Evolutionary conservation across 2,888 invertebrate species (phyloP).

Genomic region (Cybosia mesomella): DNA sequence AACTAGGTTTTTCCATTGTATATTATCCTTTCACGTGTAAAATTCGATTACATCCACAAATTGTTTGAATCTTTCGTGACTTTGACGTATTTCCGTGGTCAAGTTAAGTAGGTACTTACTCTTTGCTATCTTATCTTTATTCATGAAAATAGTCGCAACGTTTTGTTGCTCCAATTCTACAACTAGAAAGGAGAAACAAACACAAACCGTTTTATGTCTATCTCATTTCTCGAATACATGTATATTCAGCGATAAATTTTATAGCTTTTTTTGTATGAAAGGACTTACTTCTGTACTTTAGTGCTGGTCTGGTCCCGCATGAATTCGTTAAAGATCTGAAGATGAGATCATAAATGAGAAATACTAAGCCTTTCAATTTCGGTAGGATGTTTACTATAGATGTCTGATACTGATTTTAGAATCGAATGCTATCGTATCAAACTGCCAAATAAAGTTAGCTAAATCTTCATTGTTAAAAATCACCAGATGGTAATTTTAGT

Average conservation of each 20-base stretch:
- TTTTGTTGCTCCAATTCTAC: neutral
- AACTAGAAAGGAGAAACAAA: neutral
- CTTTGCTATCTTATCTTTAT: neutral
- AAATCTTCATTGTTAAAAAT: too few relatives aligned
- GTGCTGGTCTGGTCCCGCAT: neutral
- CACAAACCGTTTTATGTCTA: neutral
- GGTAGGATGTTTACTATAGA: neutral
- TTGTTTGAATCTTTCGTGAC: neutral
- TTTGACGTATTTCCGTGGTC: neutral
- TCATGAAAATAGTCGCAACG: neutral
- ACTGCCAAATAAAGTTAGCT: too few relatives aligned
- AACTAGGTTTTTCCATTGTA: neutral
- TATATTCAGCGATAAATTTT: constrained; percentile 1
- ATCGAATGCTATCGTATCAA: neutral
- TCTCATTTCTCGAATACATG: neutral
- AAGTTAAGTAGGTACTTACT: constrained; percentile 1
- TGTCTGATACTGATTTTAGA: neutral
- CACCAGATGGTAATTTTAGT: too few relatives aligned
- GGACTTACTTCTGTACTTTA: neutral
- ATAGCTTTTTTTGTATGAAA: neutral
- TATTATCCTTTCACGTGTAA: neutral
- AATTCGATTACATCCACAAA: neutral
- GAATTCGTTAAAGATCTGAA: neutral
- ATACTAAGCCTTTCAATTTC: neutral
- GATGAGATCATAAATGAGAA: neutral